Evolutionary conservation across 2,113 vertebrate species (phyloP).

Genomic region (Trichechus manatus): DNA sequence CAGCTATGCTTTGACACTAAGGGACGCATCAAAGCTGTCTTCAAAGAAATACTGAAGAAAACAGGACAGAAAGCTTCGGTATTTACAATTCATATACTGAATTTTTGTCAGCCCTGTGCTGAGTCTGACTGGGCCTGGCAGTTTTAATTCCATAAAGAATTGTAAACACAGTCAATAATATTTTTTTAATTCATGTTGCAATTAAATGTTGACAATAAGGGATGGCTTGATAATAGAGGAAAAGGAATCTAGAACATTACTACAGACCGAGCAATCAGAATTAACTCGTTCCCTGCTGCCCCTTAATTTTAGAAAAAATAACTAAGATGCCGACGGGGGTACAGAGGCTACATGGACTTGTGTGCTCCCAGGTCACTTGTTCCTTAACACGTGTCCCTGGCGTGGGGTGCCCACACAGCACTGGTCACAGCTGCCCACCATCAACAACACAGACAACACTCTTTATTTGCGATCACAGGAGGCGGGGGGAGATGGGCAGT

Average conservation of each 20-base stretch:
- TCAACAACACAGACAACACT: fast-evolving
- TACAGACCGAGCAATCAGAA: neutral
- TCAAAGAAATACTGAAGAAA: neutral
- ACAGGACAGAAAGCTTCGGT: neutral
- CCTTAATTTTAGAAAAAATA: neutral
- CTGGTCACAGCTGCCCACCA: fast-evolving
- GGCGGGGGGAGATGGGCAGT: fast-evolving
- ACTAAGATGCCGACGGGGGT: fast-evolving
- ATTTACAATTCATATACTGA: neutral
- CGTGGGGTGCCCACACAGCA: fast-evolving
- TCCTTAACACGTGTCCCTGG: neutral
- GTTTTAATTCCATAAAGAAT: neutral
- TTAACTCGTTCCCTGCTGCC: fast-evolving
- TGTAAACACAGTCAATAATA: neutral
- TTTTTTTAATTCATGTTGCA: neutral
- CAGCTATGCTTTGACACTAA: fast-evolving
- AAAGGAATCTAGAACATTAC: fast-evolving
- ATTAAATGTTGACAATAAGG: neutral
- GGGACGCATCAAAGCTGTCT: no score
- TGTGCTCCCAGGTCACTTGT: fast-evolving
- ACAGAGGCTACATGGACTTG: fast-evolving
- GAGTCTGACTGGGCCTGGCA: fast-evolving
- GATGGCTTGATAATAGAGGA: neutral
- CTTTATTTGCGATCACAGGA: fast-evolving
- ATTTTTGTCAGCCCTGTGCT: neutral